Base-by-base conservation (phyloP, 2,113 vertebrate species). In the Rhabdomys dilectus region DNA sequence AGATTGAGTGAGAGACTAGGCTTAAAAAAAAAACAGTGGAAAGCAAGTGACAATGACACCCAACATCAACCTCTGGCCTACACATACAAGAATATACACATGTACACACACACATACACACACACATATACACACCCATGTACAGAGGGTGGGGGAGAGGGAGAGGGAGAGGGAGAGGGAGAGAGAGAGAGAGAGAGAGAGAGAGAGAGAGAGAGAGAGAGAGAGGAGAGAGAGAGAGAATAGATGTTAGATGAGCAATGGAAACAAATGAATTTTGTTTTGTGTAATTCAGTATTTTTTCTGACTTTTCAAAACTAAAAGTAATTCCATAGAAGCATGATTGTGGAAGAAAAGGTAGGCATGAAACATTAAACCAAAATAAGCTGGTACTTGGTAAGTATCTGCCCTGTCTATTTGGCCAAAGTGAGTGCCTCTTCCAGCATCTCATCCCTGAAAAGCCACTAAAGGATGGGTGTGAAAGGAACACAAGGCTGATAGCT, bases 391-490 rank as follows among this genome's bases (percentile, higher is more conserved):
- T n/a, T 22, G 11, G 24, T 56, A 64, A 15, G 60, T 6, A 45
- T 22, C n/a, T 72, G 70, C 34, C 94, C 53, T 51, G 29, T 75
- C 56, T 58, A 31, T 24, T n/a, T 9, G 4, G 22, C 45, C 76
- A 22, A 56, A 42, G 21, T 22, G 11, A 31, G 11, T 6, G 12
- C 2, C 4, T 73, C 68, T 80, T 76, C 21, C 21, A 45, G 34
- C 24, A 48, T 2, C 24, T 68, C 36, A 19, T 90, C 64, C 66
- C 19, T 48, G 11, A 56, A 70, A 53, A 51, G 21, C 15, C 66
- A 39, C 21, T 15, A 24, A 3, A 68, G 39, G 0, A 0, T 24
- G 42, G 48, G 58, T 31, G 8, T 3, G 42, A 5, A 21, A 16
- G 88, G 58, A 29, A 29, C 58, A 16, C 3, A 53, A 26, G 19